Evolutionary conservation across 2,797 vertebrate species (phyloP).

Genomic region (Sorex maritimensis): DNA sequence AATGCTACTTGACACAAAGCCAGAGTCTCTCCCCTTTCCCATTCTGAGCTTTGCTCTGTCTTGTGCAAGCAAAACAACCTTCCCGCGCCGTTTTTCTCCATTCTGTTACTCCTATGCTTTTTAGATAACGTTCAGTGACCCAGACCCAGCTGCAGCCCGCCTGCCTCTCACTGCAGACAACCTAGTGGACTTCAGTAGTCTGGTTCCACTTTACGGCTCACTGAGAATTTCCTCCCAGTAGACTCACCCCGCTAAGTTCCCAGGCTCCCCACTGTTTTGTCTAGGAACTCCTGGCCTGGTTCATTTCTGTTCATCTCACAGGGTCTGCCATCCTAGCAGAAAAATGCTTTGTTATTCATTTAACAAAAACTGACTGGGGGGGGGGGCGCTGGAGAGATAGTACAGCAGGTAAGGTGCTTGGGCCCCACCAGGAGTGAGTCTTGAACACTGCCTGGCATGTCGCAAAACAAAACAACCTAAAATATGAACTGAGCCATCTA

Average conservation of each 20-base stretch:
- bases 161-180: neutral
- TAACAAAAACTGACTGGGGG: neutral
- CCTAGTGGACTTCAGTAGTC: neutral
- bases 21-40: too few relatives aligned
- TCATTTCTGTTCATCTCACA: neutral
- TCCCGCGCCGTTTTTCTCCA: too few relatives aligned
- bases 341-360: neutral
- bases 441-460: too few relatives aligned
- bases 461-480: neutral
- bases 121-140: neutral
- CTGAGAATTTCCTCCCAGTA: neutral
- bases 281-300: neutral
- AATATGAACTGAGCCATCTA: neutral
- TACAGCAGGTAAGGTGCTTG: too few relatives aligned
- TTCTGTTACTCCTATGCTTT: too few relatives aligned
- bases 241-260: neutral
- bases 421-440: too few relatives aligned
- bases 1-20: too few relatives aligned
- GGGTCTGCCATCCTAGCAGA: neutral
- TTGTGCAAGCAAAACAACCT: too few relatives aligned
- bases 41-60: too few relatives aligned
- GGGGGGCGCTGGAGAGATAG: too few relatives aligned
- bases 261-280: neutral
- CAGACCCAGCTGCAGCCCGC: neutral
- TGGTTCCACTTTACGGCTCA: too few relatives aligned